phyloP scores from a whole-genome alignment of 2,113 vertebrate species.

The Grantiella picta region DNA sequence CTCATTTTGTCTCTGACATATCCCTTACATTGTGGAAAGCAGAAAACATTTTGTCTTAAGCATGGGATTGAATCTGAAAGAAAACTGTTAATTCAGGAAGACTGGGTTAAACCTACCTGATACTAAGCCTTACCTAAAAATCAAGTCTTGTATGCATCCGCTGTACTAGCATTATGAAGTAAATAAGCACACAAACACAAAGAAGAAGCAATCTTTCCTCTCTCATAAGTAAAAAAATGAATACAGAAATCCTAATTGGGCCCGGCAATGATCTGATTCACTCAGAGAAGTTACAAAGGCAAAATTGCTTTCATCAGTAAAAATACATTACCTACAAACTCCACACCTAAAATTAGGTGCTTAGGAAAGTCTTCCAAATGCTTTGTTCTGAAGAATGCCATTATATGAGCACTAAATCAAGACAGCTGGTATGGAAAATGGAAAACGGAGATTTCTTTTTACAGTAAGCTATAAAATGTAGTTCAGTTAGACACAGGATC shows the following conservation, averaged over 20 bases:
- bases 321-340: constrained; percentile 27
- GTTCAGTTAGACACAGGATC: background rate
- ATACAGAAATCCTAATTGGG: background rate
- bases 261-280: background rate
- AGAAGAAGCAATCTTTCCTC: background rate
- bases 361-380: constrained; percentile 44
- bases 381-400: constrained; percentile 49
- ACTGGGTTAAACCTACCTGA: background rate
- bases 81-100: background rate
- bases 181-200: background rate
- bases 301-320: constrained; percentile 30
- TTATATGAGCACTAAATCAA: constrained; percentile 56
- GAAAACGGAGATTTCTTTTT: constrained; percentile 37
- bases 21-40: background rate
- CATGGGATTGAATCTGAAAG: background rate
- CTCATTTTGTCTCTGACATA: background rate
- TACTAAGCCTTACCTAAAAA: background rate
- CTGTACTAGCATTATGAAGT: background rate
- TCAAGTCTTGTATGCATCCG: background rate
- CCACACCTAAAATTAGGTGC: constrained; percentile 47
- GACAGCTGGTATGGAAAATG: constrained; percentile 40
- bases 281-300: background rate
- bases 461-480: constrained; percentile 46
- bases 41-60: background rate
- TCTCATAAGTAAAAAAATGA: background rate